Evolutionary conservation across 1,140 invertebrate species (phyloP).

Genomic region (Conopomorpha cramerella): DNA sequence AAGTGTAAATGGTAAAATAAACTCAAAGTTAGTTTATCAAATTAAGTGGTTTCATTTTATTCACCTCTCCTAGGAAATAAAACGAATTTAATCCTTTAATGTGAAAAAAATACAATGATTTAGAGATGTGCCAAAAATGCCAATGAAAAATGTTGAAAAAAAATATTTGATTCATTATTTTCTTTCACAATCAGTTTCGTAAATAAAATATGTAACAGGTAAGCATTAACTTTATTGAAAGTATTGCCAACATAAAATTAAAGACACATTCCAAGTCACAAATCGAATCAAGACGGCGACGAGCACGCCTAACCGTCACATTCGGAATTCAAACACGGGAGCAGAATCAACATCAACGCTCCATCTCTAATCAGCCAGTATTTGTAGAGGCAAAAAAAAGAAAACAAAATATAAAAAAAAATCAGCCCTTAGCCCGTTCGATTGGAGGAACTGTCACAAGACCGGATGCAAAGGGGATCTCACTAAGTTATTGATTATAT

Average conservation of each 20-base stretch:
- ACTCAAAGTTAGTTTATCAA: constrained; percentile 65
- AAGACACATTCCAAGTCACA: too few relatives aligned
- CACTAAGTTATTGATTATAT: constrained; percentile 61
- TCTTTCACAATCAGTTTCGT: too few relatives aligned
- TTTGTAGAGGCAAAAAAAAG: constrained; percentile 47
- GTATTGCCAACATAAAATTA: too few relatives aligned
- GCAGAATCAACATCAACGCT: constrained; percentile 29
- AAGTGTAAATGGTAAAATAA: constrained; percentile 65
- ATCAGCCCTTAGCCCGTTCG: constrained; percentile 42
- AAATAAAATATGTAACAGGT: too few relatives aligned
- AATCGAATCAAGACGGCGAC: too few relatives aligned
- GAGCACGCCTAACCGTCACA: constrained; percentile 25
- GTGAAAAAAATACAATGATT: not conserved
- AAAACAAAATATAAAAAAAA: too few relatives aligned
- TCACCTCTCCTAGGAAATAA: not conserved
- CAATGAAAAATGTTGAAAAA: too few relatives aligned
- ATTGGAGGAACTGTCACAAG: constrained; percentile 52
- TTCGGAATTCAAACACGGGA: constrained; percentile 18
- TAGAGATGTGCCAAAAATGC: too few relatives aligned
- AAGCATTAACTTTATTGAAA: too few relatives aligned
- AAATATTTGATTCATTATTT: too few relatives aligned
- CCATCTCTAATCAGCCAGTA: constrained; percentile 46
- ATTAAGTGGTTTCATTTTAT: constrained; percentile 48
- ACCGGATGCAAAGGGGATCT: constrained; percentile 57
- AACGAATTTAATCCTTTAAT: not conserved